These are phyloP conservation scores for Tiliqua scincoides DNA, from an alignment of 2,113 vertebrate species.

Conservation along the genomic window DNA sequence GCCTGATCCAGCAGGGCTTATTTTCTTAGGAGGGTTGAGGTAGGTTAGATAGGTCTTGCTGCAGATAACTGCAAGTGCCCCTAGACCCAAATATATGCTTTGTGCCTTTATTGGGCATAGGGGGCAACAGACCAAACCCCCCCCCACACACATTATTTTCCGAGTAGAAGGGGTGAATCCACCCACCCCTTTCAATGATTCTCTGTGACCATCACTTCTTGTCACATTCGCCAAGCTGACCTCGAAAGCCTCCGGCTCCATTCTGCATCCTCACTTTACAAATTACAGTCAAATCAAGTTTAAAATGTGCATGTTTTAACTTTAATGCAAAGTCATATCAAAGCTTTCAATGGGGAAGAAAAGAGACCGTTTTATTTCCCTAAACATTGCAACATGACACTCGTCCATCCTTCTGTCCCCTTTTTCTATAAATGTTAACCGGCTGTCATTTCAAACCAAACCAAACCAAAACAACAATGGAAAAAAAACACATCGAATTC, in stretches of 20 bases:
- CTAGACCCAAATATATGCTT: too few relatives aligned
- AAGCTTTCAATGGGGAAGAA: constrained; percentile 41
- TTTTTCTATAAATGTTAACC: constrained; percentile 42
- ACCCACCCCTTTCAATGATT: not conserved
- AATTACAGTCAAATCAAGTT: constrained; percentile 59
- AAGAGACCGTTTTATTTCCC: constrained; percentile 44
- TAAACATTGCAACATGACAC: constrained; percentile 45
- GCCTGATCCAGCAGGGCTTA: too few relatives aligned
- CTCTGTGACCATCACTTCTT: not conserved
- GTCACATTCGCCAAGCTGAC: not conserved
- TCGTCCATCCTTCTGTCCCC: constrained; percentile 29
- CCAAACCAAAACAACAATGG: too few relatives aligned
- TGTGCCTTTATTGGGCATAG: too few relatives aligned
- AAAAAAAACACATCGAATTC: not conserved
- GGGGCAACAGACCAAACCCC: too few relatives aligned
- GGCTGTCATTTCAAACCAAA: constrained; percentile 20
- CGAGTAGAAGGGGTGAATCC: not conserved
- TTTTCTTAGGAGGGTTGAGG: too few relatives aligned
- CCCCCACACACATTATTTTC: too few relatives aligned
- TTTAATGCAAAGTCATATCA: constrained; percentile 39
- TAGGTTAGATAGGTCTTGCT: too few relatives aligned
- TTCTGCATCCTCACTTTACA: constrained; percentile 12
- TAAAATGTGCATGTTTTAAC: constrained; percentile 43
- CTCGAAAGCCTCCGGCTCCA: not conserved
- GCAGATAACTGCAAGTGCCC: too few relatives aligned